phyloP scores from a whole-genome alignment of 2,888 invertebrate genomes.

The Xestoiulus laeticollis region DNA sequence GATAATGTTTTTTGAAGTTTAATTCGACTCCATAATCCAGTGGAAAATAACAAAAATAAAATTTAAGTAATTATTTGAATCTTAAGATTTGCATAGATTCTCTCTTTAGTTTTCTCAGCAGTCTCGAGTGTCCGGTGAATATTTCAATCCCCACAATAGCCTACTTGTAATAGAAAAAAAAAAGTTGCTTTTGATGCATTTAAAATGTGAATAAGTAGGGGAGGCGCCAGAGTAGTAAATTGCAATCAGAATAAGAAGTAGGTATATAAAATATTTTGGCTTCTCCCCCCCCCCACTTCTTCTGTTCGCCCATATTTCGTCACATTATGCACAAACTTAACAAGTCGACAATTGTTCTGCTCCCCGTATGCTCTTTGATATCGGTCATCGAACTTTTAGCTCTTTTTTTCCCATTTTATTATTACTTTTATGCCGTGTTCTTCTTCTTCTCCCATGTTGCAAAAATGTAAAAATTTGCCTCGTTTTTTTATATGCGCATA shows the following conservation, averaged over 20 bases:
- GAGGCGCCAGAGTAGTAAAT: not conserved
- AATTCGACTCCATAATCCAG: not conserved
- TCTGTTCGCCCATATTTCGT: not conserved
- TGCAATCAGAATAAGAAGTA: conserved; percentile 17
- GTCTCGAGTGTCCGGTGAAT: no score
- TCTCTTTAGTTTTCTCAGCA: no score
- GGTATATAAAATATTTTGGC: not conserved
- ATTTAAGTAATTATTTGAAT: no score
- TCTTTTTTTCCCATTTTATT: not conserved
- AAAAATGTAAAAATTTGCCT: not conserved
- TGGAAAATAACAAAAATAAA: no score
- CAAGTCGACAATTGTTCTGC: conserved; percentile 26
- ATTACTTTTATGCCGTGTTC: conserved; percentile 8
- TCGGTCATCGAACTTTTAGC: conserved; percentile 26
- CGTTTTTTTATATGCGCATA: conserved; percentile 26
- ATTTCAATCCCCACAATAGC: not conserved
- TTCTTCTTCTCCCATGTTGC: not conserved
- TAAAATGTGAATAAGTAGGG: conserved; percentile 16
- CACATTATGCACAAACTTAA: not conserved
- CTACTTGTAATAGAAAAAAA: not conserved
- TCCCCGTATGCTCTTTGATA: not conserved
- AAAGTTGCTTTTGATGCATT: not conserved
- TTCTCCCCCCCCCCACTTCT: not conserved
- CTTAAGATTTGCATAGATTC: no score
- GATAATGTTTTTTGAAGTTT: not conserved